Percentiles rank a stretch among this genome's conserved stretches.
Evolutionary conservation across 1,140 invertebrate species (phyloP).

Genomic region (Eulimnadia texana): DNA sequence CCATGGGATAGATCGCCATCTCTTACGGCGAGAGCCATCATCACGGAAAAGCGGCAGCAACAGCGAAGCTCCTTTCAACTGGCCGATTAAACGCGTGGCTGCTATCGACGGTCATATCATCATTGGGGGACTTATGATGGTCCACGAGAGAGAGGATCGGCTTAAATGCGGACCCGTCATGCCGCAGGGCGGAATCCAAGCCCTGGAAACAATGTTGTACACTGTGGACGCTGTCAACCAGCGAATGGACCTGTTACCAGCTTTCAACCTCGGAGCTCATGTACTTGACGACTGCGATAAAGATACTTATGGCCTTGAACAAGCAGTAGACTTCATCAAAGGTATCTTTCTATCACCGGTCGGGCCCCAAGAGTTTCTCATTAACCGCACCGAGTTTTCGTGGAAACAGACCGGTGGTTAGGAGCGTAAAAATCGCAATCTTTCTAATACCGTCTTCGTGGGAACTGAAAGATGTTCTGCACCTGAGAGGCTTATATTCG

Average conservation of each 20-base stretch:
- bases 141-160: slow-evolving; percentile 69
- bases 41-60: not conserved
- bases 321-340: slow-evolving; percentile 94
- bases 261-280: slow-evolving; percentile 68
- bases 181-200: slow-evolving; percentile 80
- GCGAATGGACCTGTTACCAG: slow-evolving; percentile 44
- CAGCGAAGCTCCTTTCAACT: slow-evolving; percentile 26
- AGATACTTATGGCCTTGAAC: slow-evolving; percentile 88
- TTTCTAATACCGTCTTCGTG: too few relatives aligned
- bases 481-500: too few relatives aligned
- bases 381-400: too few relatives aligned
- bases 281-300: slow-evolving; percentile 90
- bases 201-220: slow-evolving; percentile 81
- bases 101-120: slow-evolving; percentile 60
- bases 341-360: slow-evolving; percentile 36
- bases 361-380: too few relatives aligned
- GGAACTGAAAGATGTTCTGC: too few relatives aligned
- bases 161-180: slow-evolving; percentile 78
- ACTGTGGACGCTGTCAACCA: slow-evolving; percentile 71
- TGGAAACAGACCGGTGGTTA: too few relatives aligned
- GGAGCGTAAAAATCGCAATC: too few relatives aligned
- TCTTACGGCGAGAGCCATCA: not conserved
- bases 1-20: not conserved
- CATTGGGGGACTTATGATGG: slow-evolving; percentile 87
- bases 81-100: slow-evolving; percentile 76